phyloP scores from a whole-genome alignment of 30 jellyfish, hydroid and myxozoan genomes.

The Chironex yamaguchii region DNA sequence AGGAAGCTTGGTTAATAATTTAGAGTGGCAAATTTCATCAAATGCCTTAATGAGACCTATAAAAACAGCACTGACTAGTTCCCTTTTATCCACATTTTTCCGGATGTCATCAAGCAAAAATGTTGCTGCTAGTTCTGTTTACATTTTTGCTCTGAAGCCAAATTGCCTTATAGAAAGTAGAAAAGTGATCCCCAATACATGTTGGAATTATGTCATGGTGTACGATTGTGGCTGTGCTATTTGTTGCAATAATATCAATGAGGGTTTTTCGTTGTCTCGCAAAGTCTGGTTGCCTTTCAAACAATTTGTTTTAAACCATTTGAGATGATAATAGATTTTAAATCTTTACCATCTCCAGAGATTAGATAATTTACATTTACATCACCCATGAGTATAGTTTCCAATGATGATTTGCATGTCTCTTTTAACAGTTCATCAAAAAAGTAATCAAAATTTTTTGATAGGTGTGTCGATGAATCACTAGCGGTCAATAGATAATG shows the following conservation, averaged over 20 bases:
- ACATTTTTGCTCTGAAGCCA: slow-evolving; percentile 54
- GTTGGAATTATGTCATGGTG: slow-evolving; percentile 49
- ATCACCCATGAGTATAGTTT: slow-evolving; percentile 75
- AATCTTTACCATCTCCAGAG: slow-evolving; percentile 40
- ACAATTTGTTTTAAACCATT: slow-evolving; percentile 51
- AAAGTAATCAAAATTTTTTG: slow-evolving; percentile 8
- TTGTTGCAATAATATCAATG: slow-evolving; percentile 61
- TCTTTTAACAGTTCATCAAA: background rate
- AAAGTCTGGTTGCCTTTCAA: slow-evolving; percentile 40
- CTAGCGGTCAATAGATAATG: slow-evolving; percentile 68
- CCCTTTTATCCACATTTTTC: too few species aligned
- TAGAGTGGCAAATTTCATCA: slow-evolving; percentile 65
- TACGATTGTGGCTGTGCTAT: slow-evolving; percentile 19
- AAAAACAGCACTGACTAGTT: slow-evolving; percentile 65
- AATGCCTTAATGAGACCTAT: slow-evolving; percentile 71
- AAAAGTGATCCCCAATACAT: slow-evolving; percentile 63
- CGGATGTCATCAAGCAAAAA: too few species aligned
- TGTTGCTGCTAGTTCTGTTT: slow-evolving; percentile 68
- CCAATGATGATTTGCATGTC: background rate
- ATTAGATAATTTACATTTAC: slow-evolving; percentile 67
- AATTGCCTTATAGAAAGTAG: slow-evolving; percentile 45
- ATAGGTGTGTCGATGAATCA: slow-evolving; percentile 53
- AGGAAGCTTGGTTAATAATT: slow-evolving; percentile 55
- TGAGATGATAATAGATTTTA: slow-evolving; percentile 9
- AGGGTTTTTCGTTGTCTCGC: slow-evolving; percentile 31